phyloP scores from a whole-genome alignment of 2,888 invertebrate species.

The Molorchus minor region DNA sequence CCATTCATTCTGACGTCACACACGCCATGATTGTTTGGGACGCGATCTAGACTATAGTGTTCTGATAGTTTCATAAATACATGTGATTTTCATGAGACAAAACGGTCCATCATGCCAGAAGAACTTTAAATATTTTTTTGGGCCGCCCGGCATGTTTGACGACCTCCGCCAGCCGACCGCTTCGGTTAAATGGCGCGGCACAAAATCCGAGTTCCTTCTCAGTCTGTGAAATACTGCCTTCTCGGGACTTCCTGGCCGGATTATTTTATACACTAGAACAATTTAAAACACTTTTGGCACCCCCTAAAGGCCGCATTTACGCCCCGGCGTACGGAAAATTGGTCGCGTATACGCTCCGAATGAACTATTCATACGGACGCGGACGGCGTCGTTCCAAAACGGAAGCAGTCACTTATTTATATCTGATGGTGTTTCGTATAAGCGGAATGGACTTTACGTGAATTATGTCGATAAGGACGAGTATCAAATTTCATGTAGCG shows the following conservation, averaged over 20 bases:
- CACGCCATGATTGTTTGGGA: no score
- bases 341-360: conserved; percentile 32
- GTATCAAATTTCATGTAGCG: conserved; percentile 20
- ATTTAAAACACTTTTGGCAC: conserved; percentile 42
- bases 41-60: no score
- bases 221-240: conserved; percentile 38
- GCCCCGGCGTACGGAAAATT: conserved; percentile 36
- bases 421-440: conserved; percentile 30
- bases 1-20: no score
- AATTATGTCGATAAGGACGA: conserved; percentile 10
- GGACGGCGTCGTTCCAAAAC: conserved; percentile 30
- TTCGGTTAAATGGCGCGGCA: conserved; percentile 41
- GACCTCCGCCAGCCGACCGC: conserved; percentile 25
- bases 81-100: no score
- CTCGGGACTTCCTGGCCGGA: conserved; percentile 36
- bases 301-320: conserved; percentile 36
- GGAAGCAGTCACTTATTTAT: conserved; percentile 35
- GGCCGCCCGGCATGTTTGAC: conserved; percentile 21
- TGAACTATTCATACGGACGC: conserved; percentile 25
- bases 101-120: no score
- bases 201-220: conserved; percentile 33
- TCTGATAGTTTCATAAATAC: no score
- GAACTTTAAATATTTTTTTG: conserved; percentile 6
- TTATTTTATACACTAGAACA: conserved; percentile 39
- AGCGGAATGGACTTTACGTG: conserved; percentile 19